Base-by-base conservation (phyloP, 1,140 invertebrate species). In the Drosophila tropicalis region DNA sequence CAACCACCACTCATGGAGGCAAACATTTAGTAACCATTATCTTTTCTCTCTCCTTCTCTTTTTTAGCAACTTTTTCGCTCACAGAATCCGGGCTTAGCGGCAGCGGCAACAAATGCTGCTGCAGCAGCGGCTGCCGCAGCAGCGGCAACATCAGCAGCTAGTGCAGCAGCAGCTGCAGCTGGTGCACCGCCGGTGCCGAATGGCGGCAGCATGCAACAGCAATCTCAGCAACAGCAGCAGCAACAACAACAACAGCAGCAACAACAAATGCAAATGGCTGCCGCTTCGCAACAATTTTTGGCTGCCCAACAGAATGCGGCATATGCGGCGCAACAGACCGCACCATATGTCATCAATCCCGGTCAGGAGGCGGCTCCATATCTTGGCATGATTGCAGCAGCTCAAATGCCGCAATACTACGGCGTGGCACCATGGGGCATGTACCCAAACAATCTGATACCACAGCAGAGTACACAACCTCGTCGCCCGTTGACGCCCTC, bases 291-390 rank as follows among this genome's bases (percentile, higher is more conserved):
- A 82, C 91, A 92, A 56, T 91, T 91, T 70, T 78, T 92, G 62
- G 80, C 91, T 66, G 91, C 94, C 79, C 81, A 76, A 65, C 90
- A 90, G 65, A 92, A 78, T 79, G 92, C 92, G 54, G 92, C 93
- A 51, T 92, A 92, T 72, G 91, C 91, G 92, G 94, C 94, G 91
- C 95, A 93, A 76, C 94, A 94, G 80, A 94, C 96, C 77, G 95
- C 96, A 51, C 97, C 97, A 17, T 98, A 98, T 90, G 96, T 98
- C 67, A 96, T 98, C 80, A 98, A 98, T 92, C 95, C 96, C 41
- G 95, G 94, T 57, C 92, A 93, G 76, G 92, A 93, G 71, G 90
- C 90, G 34, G 91, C 94, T 69, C 95, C 95, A 3, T 95, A 95
- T 84, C 91, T 92, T 90, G 89, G 91, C 70, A 90, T 95, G 74